Base-by-base conservation (phyloP, 1,140 invertebrate species). In the Zaprionus nigranus region DNA sequence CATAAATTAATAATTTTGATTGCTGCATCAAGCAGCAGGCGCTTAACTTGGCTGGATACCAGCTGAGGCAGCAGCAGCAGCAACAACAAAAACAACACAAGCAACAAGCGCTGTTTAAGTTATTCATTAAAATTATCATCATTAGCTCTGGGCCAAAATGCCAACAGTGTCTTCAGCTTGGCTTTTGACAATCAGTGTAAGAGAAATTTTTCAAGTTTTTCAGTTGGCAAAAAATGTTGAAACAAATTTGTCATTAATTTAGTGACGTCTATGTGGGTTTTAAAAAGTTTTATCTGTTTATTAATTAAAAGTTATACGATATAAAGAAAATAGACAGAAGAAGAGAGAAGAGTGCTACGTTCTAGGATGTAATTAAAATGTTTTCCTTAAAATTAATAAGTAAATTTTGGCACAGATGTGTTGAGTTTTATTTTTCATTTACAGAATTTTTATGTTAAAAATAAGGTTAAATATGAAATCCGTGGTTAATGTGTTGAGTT, bases 1-100 rank as follows among this genome's bases (percentile, higher is more conserved):
- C 51, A 49, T 64, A 78, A 85, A 84, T 81, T 78, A 59, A 78
- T 84, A 75, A 78, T 80, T 84, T 81, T 84, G 66, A 84, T 78
- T 84, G 74, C 77, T 53, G 36, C 28, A 24, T 67, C 30, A 46
- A 43, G 38, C 20, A 36, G n/a, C 24, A 28, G 43, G 11, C 30
- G 62, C 34, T 60, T 24, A 65, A 36, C 58, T 56, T 22, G 24
- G 11, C 40, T n/a, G 40, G 40, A 46, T 17, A 17, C 40, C 36
- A 49, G 9, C 59, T 0, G 38, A 12, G 20, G 22, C 54, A 76
- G 63, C 57, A 61, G 5, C 17, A 46, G 13, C 38, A 43, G 46
- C 7, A 30, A 28, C 58, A 11, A 30, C 9, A 24, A 26, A 38
- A 79, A 70, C 60, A 64, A 70, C 60, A 64, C 17, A 40, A 34